Evolutionary conservation across 2,113 vertebrate species (phyloP), one percentile per base, ranked within the genome.

Genomic region (Megaleporinus macrocephalus): DNA sequence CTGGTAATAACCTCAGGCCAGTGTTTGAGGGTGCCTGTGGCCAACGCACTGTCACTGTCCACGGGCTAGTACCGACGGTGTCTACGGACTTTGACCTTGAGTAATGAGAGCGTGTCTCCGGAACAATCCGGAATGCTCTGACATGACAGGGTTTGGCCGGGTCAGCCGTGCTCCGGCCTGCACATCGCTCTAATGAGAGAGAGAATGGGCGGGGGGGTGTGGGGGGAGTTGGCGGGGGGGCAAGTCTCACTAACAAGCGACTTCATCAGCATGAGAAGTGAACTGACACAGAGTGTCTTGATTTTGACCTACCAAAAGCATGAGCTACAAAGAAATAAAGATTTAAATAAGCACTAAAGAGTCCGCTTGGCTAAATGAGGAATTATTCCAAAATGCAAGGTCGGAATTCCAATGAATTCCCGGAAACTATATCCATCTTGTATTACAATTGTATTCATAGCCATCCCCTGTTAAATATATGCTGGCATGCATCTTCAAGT

Each of bases 231-330:
- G 30, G 27, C 29, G 73, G 70, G 70, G 75, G 66, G 62, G 88
- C 88, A 85, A 90, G 82, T 90, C 84, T 61, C 30, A 87, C 89
- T 93, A 93, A 93, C 92, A 92, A 92, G 91, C 88, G 29, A 85
- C 90, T 93, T 91, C 88, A 91, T 93, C 92, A 91, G 86, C 86
- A 84, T 89, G 88, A 91, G 78, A 82, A 89, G 93, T 90, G 89
- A 89, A 85, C 85, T 90, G 90, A 89, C 89, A 90, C 80, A 80
- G 51, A 63, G 78, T 74, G 89, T 91, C 90, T 91, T 87, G 90
- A 83, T 89, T 90, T 90, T 92, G 90, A 92, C 92, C 90, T 90
- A 91, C 91, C 91, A 90, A 84, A 83, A 81, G 85, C 27, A 80
- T 62, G 55, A 69, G 80, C 1, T 22, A 70, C 78, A 86, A 72